Conservation (phyloP, 1,140 invertebrate species). For the Papilio dardanus region DNA sequence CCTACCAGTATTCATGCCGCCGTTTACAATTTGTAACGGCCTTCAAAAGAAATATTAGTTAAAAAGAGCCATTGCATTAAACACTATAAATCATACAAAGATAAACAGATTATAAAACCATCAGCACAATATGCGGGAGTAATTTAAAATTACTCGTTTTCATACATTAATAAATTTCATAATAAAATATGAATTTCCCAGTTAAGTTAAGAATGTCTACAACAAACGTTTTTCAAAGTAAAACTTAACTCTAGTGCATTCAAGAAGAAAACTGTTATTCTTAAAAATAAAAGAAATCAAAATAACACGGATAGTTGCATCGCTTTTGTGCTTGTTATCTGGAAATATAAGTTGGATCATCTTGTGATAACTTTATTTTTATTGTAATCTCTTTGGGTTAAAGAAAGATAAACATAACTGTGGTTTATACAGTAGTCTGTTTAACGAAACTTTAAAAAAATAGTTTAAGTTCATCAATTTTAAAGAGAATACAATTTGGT, state of each 20-base stretch:
- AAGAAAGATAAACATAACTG: background rate
- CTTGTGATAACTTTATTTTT: background rate
- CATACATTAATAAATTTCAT: background rate
- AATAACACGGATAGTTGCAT: background rate
- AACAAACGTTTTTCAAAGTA: background rate
- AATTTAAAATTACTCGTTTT: background rate
- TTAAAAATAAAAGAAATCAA: background rate
- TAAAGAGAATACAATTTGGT: too few relatives aligned
- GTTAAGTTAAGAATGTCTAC: background rate
- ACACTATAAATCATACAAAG: background rate
- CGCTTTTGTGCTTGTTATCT: background rate
- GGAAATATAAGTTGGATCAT: background rate
- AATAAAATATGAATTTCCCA: background rate
- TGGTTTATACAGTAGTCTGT: background rate
- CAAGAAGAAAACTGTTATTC: background rate
- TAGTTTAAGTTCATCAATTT: too few relatives aligned
- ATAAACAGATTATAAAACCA: constrained; percentile 13
- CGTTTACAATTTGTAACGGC: too few relatives aligned
- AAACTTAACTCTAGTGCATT: background rate
- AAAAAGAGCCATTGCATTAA: background rate
- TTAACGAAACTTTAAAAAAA: background rate
- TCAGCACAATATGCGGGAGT: background rate
- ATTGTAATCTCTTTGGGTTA: background rate
- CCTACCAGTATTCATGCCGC: too few relatives aligned
- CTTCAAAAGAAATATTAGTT: too few relatives aligned